These are phyloP conservation scores for Musca vetustissima DNA, from an alignment of 1,140 invertebrate species.

Conservation along the genomic window DNA sequence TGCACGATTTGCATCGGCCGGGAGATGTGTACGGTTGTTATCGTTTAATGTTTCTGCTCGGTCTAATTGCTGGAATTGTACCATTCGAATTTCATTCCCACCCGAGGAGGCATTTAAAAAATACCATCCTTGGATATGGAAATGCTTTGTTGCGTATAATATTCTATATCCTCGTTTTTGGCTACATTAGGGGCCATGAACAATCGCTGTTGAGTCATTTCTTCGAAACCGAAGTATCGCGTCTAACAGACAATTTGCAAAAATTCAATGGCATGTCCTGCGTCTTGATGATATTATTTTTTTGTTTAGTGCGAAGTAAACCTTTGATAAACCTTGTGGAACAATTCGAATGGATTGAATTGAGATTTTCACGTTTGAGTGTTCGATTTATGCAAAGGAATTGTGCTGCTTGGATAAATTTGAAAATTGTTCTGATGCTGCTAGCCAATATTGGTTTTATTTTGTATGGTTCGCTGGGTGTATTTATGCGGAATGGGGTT, in stretches of 20 bases:
- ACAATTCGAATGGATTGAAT: not conserved
- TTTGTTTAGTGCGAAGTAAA: not conserved
- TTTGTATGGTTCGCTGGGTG: not conserved
- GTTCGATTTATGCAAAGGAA: not conserved
- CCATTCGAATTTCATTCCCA: not conserved
- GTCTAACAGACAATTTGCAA: not conserved
- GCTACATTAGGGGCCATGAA: not conserved
- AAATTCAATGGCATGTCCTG: slow-evolving; percentile 9
- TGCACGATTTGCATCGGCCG: slow-evolving; percentile 7
- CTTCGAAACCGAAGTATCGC: not conserved
- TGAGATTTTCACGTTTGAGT: not conserved
- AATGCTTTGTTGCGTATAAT: not conserved
- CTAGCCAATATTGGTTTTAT: not conserved
- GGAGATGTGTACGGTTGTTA: slow-evolving; percentile 8
- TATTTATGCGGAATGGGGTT: not conserved
- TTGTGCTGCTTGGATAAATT: not conserved
- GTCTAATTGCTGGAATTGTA: not conserved
- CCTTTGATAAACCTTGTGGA: not conserved
- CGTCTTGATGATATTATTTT: not conserved
- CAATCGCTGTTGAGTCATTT: slow-evolving; percentile 1
- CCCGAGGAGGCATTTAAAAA: not conserved
- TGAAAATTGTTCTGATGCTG: not conserved
- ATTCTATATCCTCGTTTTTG: not conserved
- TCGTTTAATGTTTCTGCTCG: slow-evolving; percentile 27
- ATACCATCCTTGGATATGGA: not conserved